Evolutionary conservation across 2,797 vertebrate genomes (phyloP).

Genomic region (Labroides dimidiatus): DNA sequence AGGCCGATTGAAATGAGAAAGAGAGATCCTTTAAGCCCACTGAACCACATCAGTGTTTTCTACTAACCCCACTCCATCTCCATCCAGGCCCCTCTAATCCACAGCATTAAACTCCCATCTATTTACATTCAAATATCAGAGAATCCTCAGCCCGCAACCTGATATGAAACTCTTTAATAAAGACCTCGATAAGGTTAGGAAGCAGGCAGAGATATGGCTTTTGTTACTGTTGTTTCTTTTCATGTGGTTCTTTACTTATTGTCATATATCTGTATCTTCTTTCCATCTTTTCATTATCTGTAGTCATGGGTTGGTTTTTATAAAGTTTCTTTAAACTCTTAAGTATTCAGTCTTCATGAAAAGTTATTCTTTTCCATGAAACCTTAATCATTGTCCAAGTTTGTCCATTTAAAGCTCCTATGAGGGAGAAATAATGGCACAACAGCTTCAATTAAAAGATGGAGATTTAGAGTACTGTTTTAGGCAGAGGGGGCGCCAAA

Average conservation of each 20-base stretch:
- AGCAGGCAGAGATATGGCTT: constrained; percentile 9
- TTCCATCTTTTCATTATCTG: constrained; percentile 19
- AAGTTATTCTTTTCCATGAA: constrained; percentile 40
- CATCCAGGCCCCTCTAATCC: constrained; percentile 47
- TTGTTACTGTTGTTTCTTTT: constrained; percentile 5
- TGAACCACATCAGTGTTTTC: constrained; percentile 57
- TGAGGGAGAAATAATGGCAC: too few relatives aligned
- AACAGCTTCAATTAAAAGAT: too few relatives aligned
- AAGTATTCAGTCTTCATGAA: too few relatives aligned
- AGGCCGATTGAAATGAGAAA: constrained; percentile 62
- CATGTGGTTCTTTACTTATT: too few relatives aligned
- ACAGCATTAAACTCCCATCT: constrained; percentile 40
- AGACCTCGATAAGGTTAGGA: constrained; percentile 1
- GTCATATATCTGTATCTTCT: neutral
- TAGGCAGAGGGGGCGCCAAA: too few relatives aligned
- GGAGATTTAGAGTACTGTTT: too few relatives aligned
- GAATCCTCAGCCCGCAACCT: constrained; percentile 45
- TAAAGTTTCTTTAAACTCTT: too few relatives aligned
- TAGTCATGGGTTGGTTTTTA: neutral
- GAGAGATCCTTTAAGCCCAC: constrained; percentile 59
- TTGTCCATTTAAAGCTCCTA: constrained; percentile 56
- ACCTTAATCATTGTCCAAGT: constrained; percentile 66
- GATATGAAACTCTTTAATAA: constrained; percentile 43
- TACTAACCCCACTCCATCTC: constrained; percentile 57
- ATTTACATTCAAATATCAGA: constrained; percentile 55